These are phyloP conservation scores for Drosophila burlai DNA, from an alignment of 1,140 invertebrate species.

Conservation along the genomic window DNA sequence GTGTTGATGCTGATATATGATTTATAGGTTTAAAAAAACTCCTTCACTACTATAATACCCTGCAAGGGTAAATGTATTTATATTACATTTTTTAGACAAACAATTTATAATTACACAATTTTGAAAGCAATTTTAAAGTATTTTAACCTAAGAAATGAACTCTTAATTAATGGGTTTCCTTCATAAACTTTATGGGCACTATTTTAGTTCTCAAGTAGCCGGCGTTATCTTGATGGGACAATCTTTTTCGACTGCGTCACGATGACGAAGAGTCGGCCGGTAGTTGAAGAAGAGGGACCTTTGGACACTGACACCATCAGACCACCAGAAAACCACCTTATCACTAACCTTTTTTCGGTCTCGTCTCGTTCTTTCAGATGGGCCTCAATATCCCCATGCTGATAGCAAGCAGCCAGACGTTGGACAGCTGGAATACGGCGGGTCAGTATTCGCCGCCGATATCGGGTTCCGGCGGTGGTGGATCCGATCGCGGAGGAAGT, in stretches of 20 bases:
- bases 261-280: slow-evolving; percentile 28
- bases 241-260: slow-evolving; percentile 46
- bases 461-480: slow-evolving; percentile 50
- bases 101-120: not conserved
- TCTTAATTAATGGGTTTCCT: slow-evolving; percentile 8
- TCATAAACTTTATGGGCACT: not conserved
- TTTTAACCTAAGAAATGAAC: not conserved
- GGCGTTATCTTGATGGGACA: slow-evolving; percentile 15
- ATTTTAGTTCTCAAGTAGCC: slow-evolving; percentile 19
- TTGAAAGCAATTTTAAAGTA: not conserved
- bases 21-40: too few species aligned
- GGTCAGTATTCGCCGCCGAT: slow-evolving; percentile 81
- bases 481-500: slow-evolving; percentile 44
- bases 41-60: too few species aligned
- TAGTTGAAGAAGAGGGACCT: slow-evolving; percentile 7
- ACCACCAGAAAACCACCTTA: not conserved
- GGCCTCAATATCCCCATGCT: slow-evolving; percentile 81
- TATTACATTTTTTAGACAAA: not conserved
- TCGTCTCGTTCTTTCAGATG: slow-evolving; percentile 64
- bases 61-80: too few species aligned
- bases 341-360: slow-evolving; percentile 16
- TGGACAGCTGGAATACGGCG: slow-evolving; percentile 77
- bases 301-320: slow-evolving; percentile 17
- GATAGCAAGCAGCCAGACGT: slow-evolving; percentile 72
- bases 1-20: too few species aligned